Evolutionary conservation across 2,113 vertebrate genomes (phyloP).

Genomic region (Egretta garzetta): DNA sequence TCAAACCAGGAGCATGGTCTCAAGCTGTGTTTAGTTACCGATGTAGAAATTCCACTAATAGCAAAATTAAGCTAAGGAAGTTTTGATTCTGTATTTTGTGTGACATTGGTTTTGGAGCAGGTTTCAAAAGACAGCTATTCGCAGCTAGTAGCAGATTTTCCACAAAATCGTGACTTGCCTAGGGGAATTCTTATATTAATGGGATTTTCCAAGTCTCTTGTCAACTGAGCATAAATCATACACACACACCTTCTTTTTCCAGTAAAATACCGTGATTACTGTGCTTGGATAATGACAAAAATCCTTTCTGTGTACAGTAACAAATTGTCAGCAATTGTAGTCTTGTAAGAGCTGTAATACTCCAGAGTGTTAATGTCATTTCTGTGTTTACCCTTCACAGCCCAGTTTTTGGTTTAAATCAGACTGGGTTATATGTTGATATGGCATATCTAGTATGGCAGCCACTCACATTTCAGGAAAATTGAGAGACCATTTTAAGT

Average conservation of each 20-base stretch:
- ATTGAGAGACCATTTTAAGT: neutral
- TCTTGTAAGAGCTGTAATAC: neutral
- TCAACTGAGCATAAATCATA: neutral
- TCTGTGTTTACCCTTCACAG: neutral
- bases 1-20: neutral
- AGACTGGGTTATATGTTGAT: neutral
- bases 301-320: neutral
- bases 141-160: conserved; percentile 20
- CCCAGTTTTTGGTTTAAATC: neutral
- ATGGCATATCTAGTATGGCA: neutral
- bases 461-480: neutral
- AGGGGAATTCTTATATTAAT: conserved; percentile 25
- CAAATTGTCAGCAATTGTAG: neutral
- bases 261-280: neutral
- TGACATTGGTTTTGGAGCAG: neutral
- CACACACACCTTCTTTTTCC: neutral
- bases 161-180: neutral
- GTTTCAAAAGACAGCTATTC: conserved; percentile 16
- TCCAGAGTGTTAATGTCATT: neutral
- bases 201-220: conserved; percentile 41
- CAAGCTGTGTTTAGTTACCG: neutral
- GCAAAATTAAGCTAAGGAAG: neutral
- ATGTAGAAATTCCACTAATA: neutral
- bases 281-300: neutral
- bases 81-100: neutral